Evolutionary conservation across 2,888 invertebrate species (phyloP).

Genomic region (Euphydryas editha): DNA sequence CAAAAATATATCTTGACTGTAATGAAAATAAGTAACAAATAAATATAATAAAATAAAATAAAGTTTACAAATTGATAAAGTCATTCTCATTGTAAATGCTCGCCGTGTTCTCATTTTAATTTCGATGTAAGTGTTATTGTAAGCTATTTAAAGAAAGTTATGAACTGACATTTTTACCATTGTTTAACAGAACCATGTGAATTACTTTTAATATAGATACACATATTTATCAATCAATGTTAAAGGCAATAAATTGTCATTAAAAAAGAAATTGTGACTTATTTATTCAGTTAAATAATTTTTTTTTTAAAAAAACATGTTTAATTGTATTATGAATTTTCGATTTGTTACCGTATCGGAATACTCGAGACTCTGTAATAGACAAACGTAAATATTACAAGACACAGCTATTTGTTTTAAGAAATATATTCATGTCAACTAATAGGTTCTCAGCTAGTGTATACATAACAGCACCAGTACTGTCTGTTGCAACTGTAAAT

Average conservation of each 20-base stretch:
- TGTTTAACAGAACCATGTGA: slow-evolving; percentile 22
- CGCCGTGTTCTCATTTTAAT: slow-evolving; percentile 20
- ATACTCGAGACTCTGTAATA: neutral
- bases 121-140: slow-evolving; percentile 23
- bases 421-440: slow-evolving; percentile 17
- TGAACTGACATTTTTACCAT: slow-evolving; percentile 17
- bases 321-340: neutral
- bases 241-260: neutral
- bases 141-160: slow-evolving; percentile 24
- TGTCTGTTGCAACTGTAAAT: slow-evolving; percentile 25
- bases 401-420: slow-evolving; percentile 23
- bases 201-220: slow-evolving; percentile 30
- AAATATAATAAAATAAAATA: neutral
- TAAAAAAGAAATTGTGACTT: neutral
- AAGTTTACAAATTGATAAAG: slow-evolving; percentile 15
- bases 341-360: neutral
- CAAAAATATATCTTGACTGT: neutral
- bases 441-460: slow-evolving; percentile 14
- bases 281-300: no score
- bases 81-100: slow-evolving; percentile 13
- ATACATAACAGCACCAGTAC: slow-evolving; percentile 16
- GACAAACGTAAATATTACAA: neutral
- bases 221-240: slow-evolving; percentile 22
- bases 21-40: neutral
- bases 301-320: no score